phyloP scores from a whole-genome alignment of 2,888 invertebrate genomes.

The Pammene fasciana region DNA sequence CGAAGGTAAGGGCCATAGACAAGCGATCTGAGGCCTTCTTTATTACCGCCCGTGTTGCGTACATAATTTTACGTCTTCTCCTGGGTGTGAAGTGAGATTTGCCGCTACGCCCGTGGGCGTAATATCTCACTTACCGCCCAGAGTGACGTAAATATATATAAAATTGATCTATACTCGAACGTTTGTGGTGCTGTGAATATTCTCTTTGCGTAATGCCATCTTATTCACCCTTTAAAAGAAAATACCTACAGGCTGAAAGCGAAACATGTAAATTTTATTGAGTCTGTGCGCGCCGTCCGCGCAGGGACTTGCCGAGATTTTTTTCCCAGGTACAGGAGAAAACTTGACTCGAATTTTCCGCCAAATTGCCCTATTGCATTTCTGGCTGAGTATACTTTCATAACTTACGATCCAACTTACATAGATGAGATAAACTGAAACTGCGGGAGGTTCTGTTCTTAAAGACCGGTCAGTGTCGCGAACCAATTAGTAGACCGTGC shows the following conservation, averaged over 20 bases:
- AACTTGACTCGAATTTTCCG: conserved; percentile 80
- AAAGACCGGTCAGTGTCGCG: conserved; percentile 55
- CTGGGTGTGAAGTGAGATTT: too few species aligned
- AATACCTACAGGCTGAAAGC: conserved; percentile 72
- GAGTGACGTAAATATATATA: too few species aligned
- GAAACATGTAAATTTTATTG: conserved; percentile 83
- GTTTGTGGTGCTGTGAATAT: too few species aligned
- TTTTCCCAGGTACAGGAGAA: conserved; percentile 73
- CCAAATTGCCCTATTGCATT: conserved; percentile 74
- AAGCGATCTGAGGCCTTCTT: too few species aligned
- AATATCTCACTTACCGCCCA: too few species aligned
- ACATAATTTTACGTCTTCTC: too few species aligned
- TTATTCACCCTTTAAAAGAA: conserved; percentile 82
- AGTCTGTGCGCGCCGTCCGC: conserved; percentile 66
- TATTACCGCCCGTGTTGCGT: too few species aligned
- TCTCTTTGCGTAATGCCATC: conserved; percentile 78
- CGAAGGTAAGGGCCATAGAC: too few species aligned
- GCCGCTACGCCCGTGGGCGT: too few species aligned
- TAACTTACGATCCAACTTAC: conserved; percentile 74
- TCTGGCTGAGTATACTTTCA: conserved; percentile 73
- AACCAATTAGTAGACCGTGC: conserved; percentile 48
- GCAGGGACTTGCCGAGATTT: conserved; percentile 69
- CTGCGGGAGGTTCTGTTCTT: conserved; percentile 64
- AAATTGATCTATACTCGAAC: too few species aligned
- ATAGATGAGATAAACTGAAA: conserved; percentile 58